Conservation (phyloP, 1,140 invertebrate genomes). For the Papilio machaon region DNA sequence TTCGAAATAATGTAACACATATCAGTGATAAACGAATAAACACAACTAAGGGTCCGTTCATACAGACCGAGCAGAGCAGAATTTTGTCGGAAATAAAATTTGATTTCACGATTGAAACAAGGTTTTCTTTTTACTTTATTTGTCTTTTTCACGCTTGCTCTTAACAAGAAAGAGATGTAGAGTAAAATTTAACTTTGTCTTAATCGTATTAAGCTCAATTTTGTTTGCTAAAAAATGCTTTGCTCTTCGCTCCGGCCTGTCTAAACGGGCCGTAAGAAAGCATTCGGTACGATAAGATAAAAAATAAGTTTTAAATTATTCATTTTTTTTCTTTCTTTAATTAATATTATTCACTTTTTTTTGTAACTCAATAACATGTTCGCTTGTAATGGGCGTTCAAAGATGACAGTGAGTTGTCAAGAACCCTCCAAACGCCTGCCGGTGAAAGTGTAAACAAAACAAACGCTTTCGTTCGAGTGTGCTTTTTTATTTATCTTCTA, state of each 20-base stretch:
- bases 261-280: not conserved
- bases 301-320: not conserved
- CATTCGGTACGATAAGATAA: not conserved
- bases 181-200: no score
- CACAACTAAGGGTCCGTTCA: not conserved
- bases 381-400: conserved; percentile 3
- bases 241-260: no score
- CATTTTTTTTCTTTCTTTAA: not conserved
- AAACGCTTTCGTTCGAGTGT: conserved; percentile 54
- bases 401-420: conserved; percentile 41
- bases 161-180: no score
- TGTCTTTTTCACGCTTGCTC: no score
- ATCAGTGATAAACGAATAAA: not conserved
- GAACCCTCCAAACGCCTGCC: conserved; percentile 42
- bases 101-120: no score
- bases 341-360: not conserved
- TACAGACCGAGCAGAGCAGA: no score
- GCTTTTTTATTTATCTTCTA: conserved; percentile 53
- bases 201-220: no score
- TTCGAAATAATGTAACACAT: not conserved
- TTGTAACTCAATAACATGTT: not conserved
- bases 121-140: no score
- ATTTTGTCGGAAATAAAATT: no score
- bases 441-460: conserved; percentile 69
- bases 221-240: no score